Base-by-base conservation (phyloP, 2,797 vertebrate genomes). In the Dermochelys coriacea region DNA sequence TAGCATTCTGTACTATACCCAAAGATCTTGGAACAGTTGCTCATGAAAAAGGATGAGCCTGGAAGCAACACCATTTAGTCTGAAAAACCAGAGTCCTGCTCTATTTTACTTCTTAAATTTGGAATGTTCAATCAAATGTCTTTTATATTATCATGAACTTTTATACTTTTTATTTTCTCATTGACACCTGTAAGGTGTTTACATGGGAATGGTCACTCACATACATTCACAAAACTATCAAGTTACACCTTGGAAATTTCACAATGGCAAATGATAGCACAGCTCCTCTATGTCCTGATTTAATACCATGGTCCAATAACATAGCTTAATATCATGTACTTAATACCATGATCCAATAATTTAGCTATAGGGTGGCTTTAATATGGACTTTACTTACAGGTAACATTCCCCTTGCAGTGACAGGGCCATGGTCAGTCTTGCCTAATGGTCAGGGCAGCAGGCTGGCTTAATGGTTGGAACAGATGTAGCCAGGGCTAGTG, bases 51-150 rank as follows among this genome's bases (percentile, higher is more conserved):
- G 1, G 16, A 3, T 85, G 83, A 85, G 3, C 8, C 34, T 85
- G 9, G 68, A 93, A 89, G 55, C 12, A 6, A 55, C 18, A 75
- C 18, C 3, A 8, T 55, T 80, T 25, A 12, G 18, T 82, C 80
- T 80, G 55, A 57, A 6, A 41, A 90, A 88, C 14, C 0, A 2
- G 25, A 90, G 8, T 0, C 59, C 45, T 85, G 45, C 18, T 57
- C 47, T 57, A n/a, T 89, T 93, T 92, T 88, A 57, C 15, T 57
- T 82, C 47, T 64, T 82, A 78, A 57, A 86, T 89, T 50, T 87
- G 41, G 41, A 5, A n/a, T 82, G 68, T 14, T 52, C 54, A 87
- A 84, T 82, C 5, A 75, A 88, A 75, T 84, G 18, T 91, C 31
- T 87, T 61, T 74, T 78, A 50, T 45, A 45, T 45, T 59, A 64